Evolutionary conservation across 2,888 invertebrate species (phyloP), one percentile per base, ranked within the genome.

Genomic region (Idaea dimidiata): DNA sequence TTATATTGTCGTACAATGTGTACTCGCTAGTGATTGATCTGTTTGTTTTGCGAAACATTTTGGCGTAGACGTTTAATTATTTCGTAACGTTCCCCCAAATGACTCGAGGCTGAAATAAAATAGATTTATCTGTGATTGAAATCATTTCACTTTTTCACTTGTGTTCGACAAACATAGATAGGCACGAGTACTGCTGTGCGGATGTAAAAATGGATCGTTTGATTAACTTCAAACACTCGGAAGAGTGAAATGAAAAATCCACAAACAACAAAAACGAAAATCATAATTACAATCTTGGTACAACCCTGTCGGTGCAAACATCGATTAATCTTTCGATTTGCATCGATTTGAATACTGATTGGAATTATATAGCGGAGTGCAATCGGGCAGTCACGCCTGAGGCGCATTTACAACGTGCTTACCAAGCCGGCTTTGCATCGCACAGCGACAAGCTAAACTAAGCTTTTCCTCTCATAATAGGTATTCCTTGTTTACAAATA

Each of bases 261-360:
- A 70, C 68, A 66, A 63, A 65, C 67, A 72, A 73, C 67, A 72
- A 73, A 80, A 74, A 79, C 79, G 75, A 77, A 74, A 71, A 69
- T 68, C 72, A 71, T 79, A 79, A 81, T 83, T 76, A 80, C 75
- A 73, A 73, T 74, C 75, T 79, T 74, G 76, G 64, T 69, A 78
- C 72, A 74, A 69, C 71, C 72, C 72, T 73, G 78, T 78, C 80
- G 78, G 76, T 77, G 80, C 82, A 83, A 82, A 85, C 82, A 80
- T 78, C 86, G 82, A 87, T 87, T 86, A 85, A 88, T 88, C 85
- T 86, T 84, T 86, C 81, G 83, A 86, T 88, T 86, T 86, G 85
- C 87, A 87, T 87, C 81, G 84, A 88, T 88, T 87, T 88, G 86
- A 88, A 88, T 87, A 85, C 81, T 86, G 87, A 89, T 88, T 87